These are phyloP conservation scores for Ammodytes dubius DNA, from an alignment of 2,113 vertebrate genomes.

Conservation along the genomic window DNA sequence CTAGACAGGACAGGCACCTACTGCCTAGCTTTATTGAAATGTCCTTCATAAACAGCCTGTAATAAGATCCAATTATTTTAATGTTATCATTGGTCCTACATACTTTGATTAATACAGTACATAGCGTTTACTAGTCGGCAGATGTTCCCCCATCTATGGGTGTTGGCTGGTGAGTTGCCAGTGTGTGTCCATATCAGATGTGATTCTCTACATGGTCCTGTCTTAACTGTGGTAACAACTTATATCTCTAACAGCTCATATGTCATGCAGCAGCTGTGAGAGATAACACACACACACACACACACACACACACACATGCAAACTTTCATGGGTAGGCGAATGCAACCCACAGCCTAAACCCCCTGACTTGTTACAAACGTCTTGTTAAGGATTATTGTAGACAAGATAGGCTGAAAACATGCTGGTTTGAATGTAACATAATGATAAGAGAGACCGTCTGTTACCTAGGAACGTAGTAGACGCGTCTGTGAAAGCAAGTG, in stretches of 20 bases:
- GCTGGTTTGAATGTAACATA: not conserved
- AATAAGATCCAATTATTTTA: not conserved
- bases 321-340: not conserved
- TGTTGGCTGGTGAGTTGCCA: not conserved
- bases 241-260: slow-evolving; percentile 56
- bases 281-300: slow-evolving; percentile 19
- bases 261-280: slow-evolving; percentile 58
- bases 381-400: not conserved
- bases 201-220: slow-evolving; percentile 31
- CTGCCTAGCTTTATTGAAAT: not conserved
- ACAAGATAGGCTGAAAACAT: not conserved
- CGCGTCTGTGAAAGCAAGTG: not conserved
- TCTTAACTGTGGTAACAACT: slow-evolving; percentile 38
- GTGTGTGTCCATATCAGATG: slow-evolving; percentile 37
- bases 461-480: not conserved
- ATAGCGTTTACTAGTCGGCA: not conserved
- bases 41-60: not conserved
- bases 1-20: not conserved
- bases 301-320: slow-evolving; percentile 6
- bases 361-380: slow-evolving; percentile 4
- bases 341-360: not conserved
- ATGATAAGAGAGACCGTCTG: not conserved
- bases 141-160: slow-evolving; percentile 21
- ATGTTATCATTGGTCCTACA: not conserved
- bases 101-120: not conserved